These are phyloP conservation scores for Nasonovia ribisnigri DNA, from an alignment of 2,888 invertebrate species.

Conservation along the genomic window DNA sequence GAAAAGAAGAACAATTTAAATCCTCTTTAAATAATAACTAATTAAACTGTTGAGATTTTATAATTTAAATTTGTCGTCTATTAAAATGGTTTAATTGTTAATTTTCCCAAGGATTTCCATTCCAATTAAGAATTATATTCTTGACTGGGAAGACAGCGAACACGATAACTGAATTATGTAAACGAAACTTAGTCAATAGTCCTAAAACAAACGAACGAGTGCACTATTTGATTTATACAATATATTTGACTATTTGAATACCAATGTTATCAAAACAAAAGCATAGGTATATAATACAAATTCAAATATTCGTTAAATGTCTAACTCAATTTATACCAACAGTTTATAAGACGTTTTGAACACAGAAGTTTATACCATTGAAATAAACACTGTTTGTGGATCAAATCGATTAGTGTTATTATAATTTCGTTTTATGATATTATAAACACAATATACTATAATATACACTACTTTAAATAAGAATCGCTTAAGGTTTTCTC, in stretches of 20 bases:
- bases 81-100: neutral
- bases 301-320: neutral
- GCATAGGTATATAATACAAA: neutral
- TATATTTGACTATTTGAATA: neutral
- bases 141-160: neutral
- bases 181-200: neutral
- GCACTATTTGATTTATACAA: neutral
- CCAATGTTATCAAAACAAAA: neutral
- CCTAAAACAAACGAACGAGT: constrained; percentile 12
- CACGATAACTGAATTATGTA: neutral
- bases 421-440: neutral
- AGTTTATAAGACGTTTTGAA: neutral
- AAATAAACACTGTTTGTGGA: neutral
- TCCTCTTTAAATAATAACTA: neutral
- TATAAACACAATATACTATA: neutral
- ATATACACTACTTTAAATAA: neutral
- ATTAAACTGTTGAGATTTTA: neutral
- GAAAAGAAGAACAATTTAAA: neutral
- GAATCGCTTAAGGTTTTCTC: neutral
- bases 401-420: neutral
- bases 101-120: neutral
- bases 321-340: neutral
- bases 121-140: neutral
- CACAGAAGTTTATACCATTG: neutral
- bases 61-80: neutral